Evolutionary conservation across 2,113 vertebrate species (phyloP).

Genomic region (Melanerpes formicivorus): DNA sequence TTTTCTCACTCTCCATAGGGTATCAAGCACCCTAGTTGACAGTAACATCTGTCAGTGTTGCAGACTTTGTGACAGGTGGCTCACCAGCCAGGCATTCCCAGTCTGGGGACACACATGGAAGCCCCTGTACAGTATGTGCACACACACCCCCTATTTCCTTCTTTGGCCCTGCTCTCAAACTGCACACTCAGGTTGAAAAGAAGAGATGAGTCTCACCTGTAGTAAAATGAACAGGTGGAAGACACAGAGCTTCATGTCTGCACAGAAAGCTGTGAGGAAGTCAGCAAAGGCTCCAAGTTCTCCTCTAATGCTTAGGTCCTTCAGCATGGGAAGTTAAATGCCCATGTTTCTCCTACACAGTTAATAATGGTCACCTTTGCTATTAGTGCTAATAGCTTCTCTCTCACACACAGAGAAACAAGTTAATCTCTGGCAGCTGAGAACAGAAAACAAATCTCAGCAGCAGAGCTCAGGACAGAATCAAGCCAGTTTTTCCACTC

Average conservation of each 20-base stretch:
- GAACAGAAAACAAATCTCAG: constrained; percentile 1
- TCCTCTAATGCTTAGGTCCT: not conserved
- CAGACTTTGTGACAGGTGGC: not conserved
- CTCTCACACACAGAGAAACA: not conserved
- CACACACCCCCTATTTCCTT: not conserved
- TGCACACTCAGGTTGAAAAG: not conserved
- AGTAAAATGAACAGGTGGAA: not conserved
- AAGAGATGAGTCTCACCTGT: not conserved
- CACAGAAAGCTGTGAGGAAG: not conserved
- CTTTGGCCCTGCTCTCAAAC: not conserved
- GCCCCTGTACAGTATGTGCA: not conserved
- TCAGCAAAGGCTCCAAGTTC: not conserved
- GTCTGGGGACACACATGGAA: not conserved
- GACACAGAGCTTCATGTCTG: not conserved
- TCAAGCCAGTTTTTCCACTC: constrained; percentile 1
- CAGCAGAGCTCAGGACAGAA: not conserved
- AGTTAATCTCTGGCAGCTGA: constrained; percentile 9
- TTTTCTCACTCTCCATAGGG: not conserved
- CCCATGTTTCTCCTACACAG: not conserved
- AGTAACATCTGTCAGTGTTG: not conserved
- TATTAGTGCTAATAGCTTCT: constrained; percentile 5
- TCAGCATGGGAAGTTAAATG: not conserved
- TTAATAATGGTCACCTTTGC: constrained; percentile 34
- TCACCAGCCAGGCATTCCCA: not conserved
- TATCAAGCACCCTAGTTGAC: not conserved